Base-by-base conservation (phyloP, 2,888 invertebrate genomes). In the Drepana falcataria region DNA sequence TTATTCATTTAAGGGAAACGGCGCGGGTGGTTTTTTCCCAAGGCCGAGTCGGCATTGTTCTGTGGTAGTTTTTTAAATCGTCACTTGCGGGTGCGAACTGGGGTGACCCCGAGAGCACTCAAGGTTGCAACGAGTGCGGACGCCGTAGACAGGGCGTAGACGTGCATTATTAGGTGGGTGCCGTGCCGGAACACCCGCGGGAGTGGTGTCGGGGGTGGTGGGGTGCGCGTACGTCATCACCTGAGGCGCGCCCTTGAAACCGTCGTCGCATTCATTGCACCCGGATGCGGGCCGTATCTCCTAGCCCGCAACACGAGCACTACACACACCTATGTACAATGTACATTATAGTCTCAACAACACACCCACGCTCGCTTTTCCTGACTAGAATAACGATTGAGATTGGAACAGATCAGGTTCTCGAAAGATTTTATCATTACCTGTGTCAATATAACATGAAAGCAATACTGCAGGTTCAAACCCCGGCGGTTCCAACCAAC, bases 111-210 rank as follows among this genome's bases (percentile, higher is more conserved):
- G 72, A 79, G 80, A 83, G 79, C 75, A 83, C 85, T 86, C 84
- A 88, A 89, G 87, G 86, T 83, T 90, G 89, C 89, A 88, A 77
- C 85, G 87, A 79, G 83, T 86, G 87, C 87, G 86, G 87, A 83
- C 85, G 80, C 80, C 83, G 90, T 74, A 91, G 91, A 91, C 91
- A 83, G 84, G 78, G 87, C 84, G 89, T 86, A 91, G 91, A 91
- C 91, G 87, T 91, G 91, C 91, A 91, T 91, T 91, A 91, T 91
- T 90, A 91, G 91, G 91, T 87, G 90, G 90, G 90, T 87, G 88
- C 86, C 85, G 21, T 21, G 21, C 21, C 21, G 87, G 83, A 86
- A 86, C 86, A 85, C 85, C 86, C 85, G 79, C 81, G 83, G 85
- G 83, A 79, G 81, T 70, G 66, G 69, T 71, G 77, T 69, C 66